phyloP scores from a whole-genome alignment of 2,888 invertebrate species.

The Lepidocyrtinus sp. region DNA sequence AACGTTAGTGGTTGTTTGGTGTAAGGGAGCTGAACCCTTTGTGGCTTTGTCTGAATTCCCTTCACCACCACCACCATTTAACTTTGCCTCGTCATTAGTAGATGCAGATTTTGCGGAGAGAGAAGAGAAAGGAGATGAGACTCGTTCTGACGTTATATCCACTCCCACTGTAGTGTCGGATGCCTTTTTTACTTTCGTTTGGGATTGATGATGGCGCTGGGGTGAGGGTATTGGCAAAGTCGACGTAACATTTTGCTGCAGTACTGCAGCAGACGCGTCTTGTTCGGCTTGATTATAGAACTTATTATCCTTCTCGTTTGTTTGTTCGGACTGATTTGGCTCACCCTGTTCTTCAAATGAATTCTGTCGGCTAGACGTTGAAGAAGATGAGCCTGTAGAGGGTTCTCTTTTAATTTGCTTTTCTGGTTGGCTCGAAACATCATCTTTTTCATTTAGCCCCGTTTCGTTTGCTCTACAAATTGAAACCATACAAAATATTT shows the following conservation, averaged over 20 bases:
- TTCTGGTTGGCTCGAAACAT: background rate
- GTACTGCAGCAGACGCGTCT: background rate
- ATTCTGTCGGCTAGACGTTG: slow-evolving; percentile 23
- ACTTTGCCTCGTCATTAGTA: slow-evolving; percentile 14
- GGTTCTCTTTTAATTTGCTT: background rate
- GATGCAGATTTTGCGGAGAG: slow-evolving; percentile 1
- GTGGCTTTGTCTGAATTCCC: slow-evolving; percentile 17
- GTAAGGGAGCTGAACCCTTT: slow-evolving; percentile 4
- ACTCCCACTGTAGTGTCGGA: slow-evolving; percentile 34
- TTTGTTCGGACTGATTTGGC: background rate
- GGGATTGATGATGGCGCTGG: slow-evolving; percentile 43
- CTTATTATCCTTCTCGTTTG: slow-evolving; percentile 27
- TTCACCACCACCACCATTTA: slow-evolving; percentile 10
- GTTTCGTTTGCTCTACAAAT: too few relatives aligned
- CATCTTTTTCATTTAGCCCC: too few relatives aligned
- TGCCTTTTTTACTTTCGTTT: slow-evolving; percentile 24
- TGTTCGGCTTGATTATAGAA: background rate
- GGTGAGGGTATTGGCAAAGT: slow-evolving; percentile 22
- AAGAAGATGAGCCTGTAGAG: slow-evolving; percentile 40
- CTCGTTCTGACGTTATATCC: slow-evolving; percentile 29
- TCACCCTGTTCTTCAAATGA: slow-evolving; percentile 35
- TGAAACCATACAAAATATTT: too few relatives aligned
- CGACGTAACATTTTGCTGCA: slow-evolving; percentile 23
- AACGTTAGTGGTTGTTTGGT: background rate
- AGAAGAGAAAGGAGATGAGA: slow-evolving; percentile 22